Conservation (phyloP, 2,113 vertebrate genomes). For the Tachycineta bicolor region DNA sequence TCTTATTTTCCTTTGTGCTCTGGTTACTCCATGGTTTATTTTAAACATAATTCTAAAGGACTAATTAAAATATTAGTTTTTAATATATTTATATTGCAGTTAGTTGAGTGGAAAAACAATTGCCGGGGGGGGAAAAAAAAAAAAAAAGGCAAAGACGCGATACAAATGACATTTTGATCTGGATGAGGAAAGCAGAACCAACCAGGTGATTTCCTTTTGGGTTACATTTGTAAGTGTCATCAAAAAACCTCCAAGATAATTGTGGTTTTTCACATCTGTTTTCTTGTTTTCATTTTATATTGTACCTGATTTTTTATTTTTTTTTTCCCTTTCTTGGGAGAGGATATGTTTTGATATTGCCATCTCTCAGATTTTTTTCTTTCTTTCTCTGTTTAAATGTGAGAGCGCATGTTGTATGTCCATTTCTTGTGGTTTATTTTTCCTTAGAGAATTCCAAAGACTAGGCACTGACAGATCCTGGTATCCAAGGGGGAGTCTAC, state of each 20-base stretch:
- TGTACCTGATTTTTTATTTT: neutral
- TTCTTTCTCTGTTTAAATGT: constrained; percentile 60
- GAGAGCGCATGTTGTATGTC: constrained; percentile 69
- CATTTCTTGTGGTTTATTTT: constrained; percentile 76
- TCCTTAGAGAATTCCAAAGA: constrained; percentile 79
- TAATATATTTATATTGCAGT: neutral
- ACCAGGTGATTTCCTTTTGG: neutral
- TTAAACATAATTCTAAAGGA: neutral
- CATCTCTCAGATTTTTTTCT: constrained; percentile 5
- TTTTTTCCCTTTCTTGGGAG: neutral
- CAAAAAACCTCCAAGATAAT: neutral
- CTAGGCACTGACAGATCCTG: constrained; percentile 79
- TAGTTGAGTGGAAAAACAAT: neutral
- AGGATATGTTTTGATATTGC: constrained; percentile 57
- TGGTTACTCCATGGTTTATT: neutral
- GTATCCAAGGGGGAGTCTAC: constrained; percentile 80
- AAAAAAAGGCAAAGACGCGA: neutral
- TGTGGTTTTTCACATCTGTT: neutral
- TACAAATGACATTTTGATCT: neutral
- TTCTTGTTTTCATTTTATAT: constrained; percentile 32
- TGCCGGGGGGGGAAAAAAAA: neutral
- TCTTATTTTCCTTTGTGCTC: neutral
- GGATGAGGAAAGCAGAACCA: neutral
- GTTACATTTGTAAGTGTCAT: neutral
- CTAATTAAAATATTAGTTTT: neutral